Base-by-base conservation (phyloP, 1,140 invertebrate species). In the Anoplophora glabripennis region DNA sequence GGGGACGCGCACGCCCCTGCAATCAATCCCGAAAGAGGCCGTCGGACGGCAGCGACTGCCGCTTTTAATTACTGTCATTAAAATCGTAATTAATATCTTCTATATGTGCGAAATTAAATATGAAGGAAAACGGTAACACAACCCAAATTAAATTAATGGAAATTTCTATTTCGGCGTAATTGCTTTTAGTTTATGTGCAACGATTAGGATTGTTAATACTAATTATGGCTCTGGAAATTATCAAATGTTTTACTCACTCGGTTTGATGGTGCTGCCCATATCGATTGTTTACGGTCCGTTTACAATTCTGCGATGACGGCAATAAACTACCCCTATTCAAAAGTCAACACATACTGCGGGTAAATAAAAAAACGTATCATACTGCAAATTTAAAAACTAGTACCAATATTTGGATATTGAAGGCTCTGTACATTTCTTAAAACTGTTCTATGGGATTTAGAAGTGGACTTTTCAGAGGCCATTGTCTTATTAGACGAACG, bases 1-100 rank as follows among this genome's bases (percentile, higher is more conserved):
- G 21, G 21, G 3, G 21, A 28, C 21, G 21, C 21, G 21, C 21
- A 28, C 21, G 21, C 3, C 21, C 2, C 21, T 28, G 21, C 21
- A 28, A 28, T 28, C 21, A 28, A 28, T 28, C 21, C 5, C 2
- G 21, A 28, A 5, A 28, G 21, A 28, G 21, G 3, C 2, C 21
- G 21, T 28, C n/a, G n/a, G n/a, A n/a, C n/a, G n/a, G n/a, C n/a
- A n/a, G n/a, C n/a, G n/a, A n/a, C n/a, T n/a, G n/a, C n/a, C n/a
- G n/a, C n/a, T 61, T 61, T 61, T 57, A 61, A 61, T 61, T 61
- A 61, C 59, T 41, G 53, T 52, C 53, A 61, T 61, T 61, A 61
- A 61, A 57, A 61, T 61, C 38, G 53, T 52, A 45, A 61, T 61
- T 61, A 61, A 61, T 61, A 61, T 61, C 38, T 51, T 59, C 53